A percentile compares a stretch with the other conserved stretches of the same genome.
These are phyloP conservation scores for Chrysochloris asiatica DNA, from an alignment of 2,113 vertebrate genomes.

Conservation along the genomic window DNA sequence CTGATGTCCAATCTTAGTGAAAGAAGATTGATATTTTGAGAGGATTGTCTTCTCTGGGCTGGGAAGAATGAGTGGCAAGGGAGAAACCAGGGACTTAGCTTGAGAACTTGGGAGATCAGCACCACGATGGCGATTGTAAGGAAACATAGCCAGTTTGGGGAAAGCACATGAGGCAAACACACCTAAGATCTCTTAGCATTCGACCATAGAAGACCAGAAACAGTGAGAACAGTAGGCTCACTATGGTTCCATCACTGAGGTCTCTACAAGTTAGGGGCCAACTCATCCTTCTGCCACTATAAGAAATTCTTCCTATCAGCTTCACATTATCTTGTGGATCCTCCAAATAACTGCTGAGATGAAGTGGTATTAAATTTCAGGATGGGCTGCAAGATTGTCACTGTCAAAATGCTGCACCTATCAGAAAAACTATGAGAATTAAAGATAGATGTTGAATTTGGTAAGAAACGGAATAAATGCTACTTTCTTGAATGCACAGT, in stretches of 20 bases:
- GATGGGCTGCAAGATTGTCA: neutral
- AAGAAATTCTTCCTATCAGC: too few relatives aligned
- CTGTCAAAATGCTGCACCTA: neutral
- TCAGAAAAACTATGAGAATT: neutral
- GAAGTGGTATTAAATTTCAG: too few relatives aligned
- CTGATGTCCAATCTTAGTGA: neutral
- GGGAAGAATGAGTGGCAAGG: too few relatives aligned
- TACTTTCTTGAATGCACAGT: neutral
- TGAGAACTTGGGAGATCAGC: neutral
- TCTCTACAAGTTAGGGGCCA: too few relatives aligned
- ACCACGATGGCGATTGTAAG: accelerated
- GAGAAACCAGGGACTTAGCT: neutral
- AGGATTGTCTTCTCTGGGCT: too few relatives aligned
- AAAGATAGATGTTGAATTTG: neutral
- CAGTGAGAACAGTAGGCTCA: too few relatives aligned
- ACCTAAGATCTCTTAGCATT: neutral
- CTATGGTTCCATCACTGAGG: too few relatives aligned
- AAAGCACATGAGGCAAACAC: neutral
- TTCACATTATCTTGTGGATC: too few relatives aligned
- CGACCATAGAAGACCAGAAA: neutral
- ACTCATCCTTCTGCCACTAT: too few relatives aligned
- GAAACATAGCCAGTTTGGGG: neutral
- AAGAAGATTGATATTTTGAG: neutral
- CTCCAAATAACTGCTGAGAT: too few relatives aligned
- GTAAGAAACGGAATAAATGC: neutral